phyloP scores from a whole-genome alignment of 2,888 invertebrate genomes.

The Germaria angustata region DNA sequence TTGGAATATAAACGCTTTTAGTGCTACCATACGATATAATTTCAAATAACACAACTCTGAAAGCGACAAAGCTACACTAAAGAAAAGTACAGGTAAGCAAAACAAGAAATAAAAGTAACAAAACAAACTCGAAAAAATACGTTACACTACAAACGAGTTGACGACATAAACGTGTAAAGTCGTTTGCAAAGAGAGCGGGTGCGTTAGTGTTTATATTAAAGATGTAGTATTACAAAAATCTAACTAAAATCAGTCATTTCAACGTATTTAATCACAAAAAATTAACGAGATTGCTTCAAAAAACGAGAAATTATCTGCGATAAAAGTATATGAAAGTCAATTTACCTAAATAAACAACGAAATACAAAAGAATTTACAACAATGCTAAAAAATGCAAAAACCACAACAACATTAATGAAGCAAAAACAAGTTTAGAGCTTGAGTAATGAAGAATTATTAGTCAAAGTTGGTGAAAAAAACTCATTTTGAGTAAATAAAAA shows the following conservation, averaged over 20 bases:
- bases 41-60: background rate
- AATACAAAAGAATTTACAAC: constrained; percentile 57
- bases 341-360: constrained; percentile 21
- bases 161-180: constrained; percentile 70
- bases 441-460: constrained; percentile 4
- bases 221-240: constrained; percentile 34
- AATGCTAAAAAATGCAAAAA: constrained; percentile 56
- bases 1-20: background rate
- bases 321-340: background rate
- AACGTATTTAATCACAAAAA: background rate
- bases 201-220: constrained; percentile 39
- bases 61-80: constrained; percentile 48
- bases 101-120: constrained; percentile 59
- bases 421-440: constrained; percentile 50
- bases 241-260: background rate
- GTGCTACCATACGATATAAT: background rate
- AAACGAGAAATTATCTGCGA: constrained; percentile 5
- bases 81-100: constrained; percentile 43
- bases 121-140: constrained; percentile 65
- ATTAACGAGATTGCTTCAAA: constrained; percentile 5
- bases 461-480: constrained; percentile 17
- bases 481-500: constrained; percentile 10
- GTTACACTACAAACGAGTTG: constrained; percentile 71
- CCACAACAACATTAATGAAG: constrained; percentile 33
- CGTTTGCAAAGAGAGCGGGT: constrained; percentile 57